These are phyloP conservation scores for Cheirogaleus medius DNA, from an alignment of 2,113 vertebrate species.

Conservation along the genomic window DNA sequence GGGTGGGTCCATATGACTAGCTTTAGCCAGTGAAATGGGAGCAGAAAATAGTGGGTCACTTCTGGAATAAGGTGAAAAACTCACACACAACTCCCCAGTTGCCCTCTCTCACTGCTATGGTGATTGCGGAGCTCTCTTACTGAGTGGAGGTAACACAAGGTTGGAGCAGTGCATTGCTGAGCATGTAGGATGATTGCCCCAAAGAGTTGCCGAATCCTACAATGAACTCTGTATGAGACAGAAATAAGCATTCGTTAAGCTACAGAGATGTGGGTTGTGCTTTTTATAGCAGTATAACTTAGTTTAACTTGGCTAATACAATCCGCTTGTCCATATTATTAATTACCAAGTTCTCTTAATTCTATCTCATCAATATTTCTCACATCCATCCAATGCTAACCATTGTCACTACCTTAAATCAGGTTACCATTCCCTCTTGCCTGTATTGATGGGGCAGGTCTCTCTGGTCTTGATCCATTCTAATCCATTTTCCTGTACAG, in stretches of 20 bases:
- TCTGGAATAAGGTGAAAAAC: not conserved
- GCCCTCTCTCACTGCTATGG: accelerated
- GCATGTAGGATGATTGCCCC: not conserved
- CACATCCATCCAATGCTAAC: not conserved
- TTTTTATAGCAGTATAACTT: not conserved
- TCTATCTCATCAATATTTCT: not conserved
- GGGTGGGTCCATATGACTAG: not conserved
- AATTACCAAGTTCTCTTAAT: not conserved
- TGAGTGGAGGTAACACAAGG: not conserved
- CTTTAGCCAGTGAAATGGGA: not conserved
- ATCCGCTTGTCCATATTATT: not conserved
- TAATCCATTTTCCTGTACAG: not conserved
- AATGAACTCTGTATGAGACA: not conserved
- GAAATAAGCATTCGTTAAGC: not conserved
- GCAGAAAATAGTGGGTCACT: not conserved
- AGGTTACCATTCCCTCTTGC: not conserved
- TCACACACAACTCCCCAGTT: not conserved
- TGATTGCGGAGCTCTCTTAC: not conserved
- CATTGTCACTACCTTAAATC: not conserved
- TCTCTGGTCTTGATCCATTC: not conserved
- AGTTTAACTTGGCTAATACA: not conserved
- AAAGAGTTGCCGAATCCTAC: not conserved
- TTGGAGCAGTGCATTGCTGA: not conserved
- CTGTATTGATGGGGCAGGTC: not conserved
- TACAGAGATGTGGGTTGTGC: not conserved